Evolutionary conservation across 2,113 vertebrate genomes (phyloP).

Genomic region (Alectura lathami): DNA sequence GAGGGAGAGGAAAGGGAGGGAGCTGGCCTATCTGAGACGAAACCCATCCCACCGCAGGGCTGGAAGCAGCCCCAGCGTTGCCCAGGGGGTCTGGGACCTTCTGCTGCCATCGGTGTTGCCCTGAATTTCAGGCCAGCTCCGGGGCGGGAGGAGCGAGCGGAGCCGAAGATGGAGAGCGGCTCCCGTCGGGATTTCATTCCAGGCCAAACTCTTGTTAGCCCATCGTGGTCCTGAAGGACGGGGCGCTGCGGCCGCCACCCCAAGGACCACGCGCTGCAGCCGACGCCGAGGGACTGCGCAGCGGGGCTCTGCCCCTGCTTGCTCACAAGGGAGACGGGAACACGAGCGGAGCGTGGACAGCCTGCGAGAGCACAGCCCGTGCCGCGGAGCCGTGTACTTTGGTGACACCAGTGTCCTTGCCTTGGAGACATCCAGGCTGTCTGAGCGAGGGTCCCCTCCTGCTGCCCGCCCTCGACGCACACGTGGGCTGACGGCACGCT

Average conservation of each 20-base stretch:
- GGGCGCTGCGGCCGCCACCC: neutral
- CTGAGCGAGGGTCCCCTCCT: neutral
- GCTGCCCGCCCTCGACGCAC: no score
- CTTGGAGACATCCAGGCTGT: neutral
- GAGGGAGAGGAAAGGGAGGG: neutral
- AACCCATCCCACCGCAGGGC: neutral
- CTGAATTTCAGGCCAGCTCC: neutral
- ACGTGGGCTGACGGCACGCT: neutral
- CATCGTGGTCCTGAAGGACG: rapidly evolving
- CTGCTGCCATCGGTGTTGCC: no score
- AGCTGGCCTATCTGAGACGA: neutral
- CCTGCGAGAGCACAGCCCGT: neutral
- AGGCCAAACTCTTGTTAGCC: neutral
- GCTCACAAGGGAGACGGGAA: neutral
- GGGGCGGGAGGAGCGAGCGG: rapidly evolving
- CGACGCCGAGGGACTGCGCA: neutral
- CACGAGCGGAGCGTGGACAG: rapidly evolving
- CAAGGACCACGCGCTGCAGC: neutral
- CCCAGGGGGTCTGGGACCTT: rapidly evolving
- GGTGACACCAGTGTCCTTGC: neutral
- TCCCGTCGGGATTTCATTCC: rapidly evolving
- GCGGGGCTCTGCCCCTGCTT: neutral
- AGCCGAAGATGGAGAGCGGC: neutral
- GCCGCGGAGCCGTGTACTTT: rapidly evolving
- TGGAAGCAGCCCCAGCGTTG: neutral